phyloP scores from a whole-genome alignment of 2,113 vertebrate genomes.

The Sorex fumeus region DNA sequence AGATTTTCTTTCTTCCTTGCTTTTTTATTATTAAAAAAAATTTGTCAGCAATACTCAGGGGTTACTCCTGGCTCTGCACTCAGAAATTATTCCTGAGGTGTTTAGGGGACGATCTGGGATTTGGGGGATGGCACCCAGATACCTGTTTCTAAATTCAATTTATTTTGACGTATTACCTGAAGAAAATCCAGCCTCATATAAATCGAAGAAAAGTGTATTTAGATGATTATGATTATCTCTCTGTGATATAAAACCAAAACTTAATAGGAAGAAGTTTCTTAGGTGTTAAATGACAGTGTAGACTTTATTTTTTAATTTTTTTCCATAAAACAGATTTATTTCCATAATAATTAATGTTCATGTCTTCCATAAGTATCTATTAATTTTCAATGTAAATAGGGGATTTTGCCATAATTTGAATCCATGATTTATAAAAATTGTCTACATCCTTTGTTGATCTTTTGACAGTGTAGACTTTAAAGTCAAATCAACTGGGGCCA shows the following conservation, averaged over 20 bases:
- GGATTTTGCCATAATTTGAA: constrained; percentile 2
- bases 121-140: background rate
- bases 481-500: background rate
- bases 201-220: background rate
- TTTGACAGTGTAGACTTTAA: background rate
- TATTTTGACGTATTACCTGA: background rate
- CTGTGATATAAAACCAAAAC: background rate
- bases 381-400: too few relatives aligned
- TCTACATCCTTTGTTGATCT: too few relatives aligned
- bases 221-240: background rate
- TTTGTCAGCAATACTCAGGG: too few relatives aligned
- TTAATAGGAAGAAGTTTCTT: background rate
- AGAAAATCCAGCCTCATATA: background rate
- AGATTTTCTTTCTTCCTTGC: background rate
- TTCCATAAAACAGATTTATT: background rate
- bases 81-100: too few relatives aligned
- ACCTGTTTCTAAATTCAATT: background rate
- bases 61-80: too few relatives aligned
- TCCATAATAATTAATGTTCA: background rate
- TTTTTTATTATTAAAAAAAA: too few relatives aligned
- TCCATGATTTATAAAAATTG: background rate
- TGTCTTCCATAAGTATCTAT: background rate
- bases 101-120: too few relatives aligned
- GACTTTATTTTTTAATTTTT: too few relatives aligned
- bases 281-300: background rate